Percentiles rank a stretch among this genome's conserved stretches.
Conservation (phyloP, 2,797 vertebrate species). For the Mastacembelus armatus region DNA sequence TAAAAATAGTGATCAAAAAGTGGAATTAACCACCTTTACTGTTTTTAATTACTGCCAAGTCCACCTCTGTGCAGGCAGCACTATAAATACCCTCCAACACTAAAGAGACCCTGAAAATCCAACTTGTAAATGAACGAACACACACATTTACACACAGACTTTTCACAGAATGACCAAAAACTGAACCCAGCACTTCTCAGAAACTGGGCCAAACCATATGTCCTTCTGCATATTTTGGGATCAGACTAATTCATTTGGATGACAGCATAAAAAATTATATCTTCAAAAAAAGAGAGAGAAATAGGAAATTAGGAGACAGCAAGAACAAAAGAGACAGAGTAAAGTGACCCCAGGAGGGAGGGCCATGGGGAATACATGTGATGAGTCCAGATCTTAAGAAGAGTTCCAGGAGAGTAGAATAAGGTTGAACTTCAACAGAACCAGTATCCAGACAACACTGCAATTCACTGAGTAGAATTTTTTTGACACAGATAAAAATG, state of each 20-base stretch:
- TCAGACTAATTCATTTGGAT: conserved; percentile 77
- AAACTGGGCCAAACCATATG: conserved; percentile 81
- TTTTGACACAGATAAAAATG: conserved; percentile 67
- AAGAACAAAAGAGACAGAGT: conserved; percentile 46
- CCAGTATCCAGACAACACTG: conserved; percentile 76
- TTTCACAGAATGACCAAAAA: conserved; percentile 64
- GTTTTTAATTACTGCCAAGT: conserved; percentile 76
- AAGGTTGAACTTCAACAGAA: conserved; percentile 77
- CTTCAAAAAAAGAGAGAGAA: conserved; percentile 27
- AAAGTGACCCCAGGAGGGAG: conserved; percentile 33
- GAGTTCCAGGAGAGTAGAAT: conserved; percentile 71
- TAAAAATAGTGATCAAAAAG: conserved; percentile 65
- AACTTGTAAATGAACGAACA: conserved; percentile 61
- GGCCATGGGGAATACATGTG: conserved; percentile 58
- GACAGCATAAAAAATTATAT: conserved; percentile 72
- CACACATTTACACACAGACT: conserved; percentile 18
- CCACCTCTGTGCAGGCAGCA: conserved; percentile 70
- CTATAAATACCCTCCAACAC: conserved; percentile 76
- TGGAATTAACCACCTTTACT: conserved; percentile 78
- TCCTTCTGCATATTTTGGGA: conserved; percentile 79
- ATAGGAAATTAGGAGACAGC: conserved; percentile 40
- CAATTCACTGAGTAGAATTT: conserved; percentile 66
- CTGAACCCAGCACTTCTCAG: conserved; percentile 64
- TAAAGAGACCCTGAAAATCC: conserved; percentile 68
- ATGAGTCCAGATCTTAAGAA: conserved; percentile 77